Evolutionary conservation across 2,797 vertebrate species (phyloP), one percentile per base, ranked within the genome.

Genomic region (Psittacula derbiana): DNA sequence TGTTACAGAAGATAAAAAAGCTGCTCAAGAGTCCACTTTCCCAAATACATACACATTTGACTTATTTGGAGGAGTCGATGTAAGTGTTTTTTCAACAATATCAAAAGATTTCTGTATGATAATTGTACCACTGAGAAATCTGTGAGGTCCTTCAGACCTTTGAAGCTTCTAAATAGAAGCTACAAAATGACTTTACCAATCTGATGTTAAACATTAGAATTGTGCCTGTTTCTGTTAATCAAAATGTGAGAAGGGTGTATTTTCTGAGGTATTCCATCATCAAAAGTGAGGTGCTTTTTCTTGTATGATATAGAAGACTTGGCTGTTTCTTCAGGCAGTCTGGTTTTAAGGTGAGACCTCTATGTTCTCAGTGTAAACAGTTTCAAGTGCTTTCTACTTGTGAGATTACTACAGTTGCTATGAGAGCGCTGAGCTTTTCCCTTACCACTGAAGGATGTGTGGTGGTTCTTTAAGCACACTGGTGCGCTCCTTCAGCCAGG

Each of bases 41-140:
- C 99, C 98, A 91, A 99, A 99, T 97, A 99, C 99, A 0, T 99
- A 99, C 97, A 99, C 99, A 4, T 99, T 99, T 98, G 99, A 99
- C 94, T 98, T 99, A 78, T 99, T 99, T 96, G 99, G 99, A 96
- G 99, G 99, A 97, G 99, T 99, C 3, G 98, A 99, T 97, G 99
- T 99, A 98, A 99, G 99, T 98, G 14, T 11, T 58, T 70, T 41
- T 49, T n/a, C 28, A 58, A 30, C 2, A 1, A 1, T 80, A 44
- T 16, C 50, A 20, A 16, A 92, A 92, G 15, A 33, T 50, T 64
- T 64, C 47, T 87, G 33, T 6, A 4, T 57, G 27, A 4, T n/a
- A 13, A 44, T 64, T 8, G 5, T 8, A 44, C 25, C 50, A 8
- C 8, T 73, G 55, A 52, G 43, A 58, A 64, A 41, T 33, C 47